A percentile compares a stretch with the other conserved stretches of the same genome.
phyloP scores from a whole-genome alignment of 2,888 invertebrate species.

The Acholoe squamosa region DNA sequence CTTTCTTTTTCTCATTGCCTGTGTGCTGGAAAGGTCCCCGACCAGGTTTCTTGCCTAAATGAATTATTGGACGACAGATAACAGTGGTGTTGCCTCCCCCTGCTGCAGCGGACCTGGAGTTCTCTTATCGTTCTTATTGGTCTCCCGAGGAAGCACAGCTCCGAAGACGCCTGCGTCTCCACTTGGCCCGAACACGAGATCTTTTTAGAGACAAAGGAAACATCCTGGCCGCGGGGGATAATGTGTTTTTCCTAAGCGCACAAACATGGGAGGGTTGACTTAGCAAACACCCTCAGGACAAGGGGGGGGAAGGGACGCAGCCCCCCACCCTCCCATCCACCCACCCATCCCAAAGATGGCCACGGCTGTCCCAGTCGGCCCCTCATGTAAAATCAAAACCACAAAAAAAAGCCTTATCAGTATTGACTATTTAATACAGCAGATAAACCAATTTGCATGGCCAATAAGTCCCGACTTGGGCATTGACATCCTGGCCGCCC shows the following conservation, averaged over 20 bases:
- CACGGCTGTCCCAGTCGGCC: not conserved
- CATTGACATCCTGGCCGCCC: slow-evolving; percentile 28
- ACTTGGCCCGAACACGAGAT: slow-evolving; percentile 51
- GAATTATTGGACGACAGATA: slow-evolving; percentile 22
- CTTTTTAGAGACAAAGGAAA: slow-evolving; percentile 56
- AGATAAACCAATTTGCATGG: slow-evolving; percentile 53
- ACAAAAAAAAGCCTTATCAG: slow-evolving; percentile 42
- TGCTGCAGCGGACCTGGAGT: not conserved
- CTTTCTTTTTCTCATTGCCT: too few species aligned
- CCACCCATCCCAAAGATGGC: not conserved
- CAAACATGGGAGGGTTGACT: slow-evolving; percentile 55
- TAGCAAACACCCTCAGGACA: slow-evolving; percentile 28
- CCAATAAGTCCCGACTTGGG: slow-evolving; percentile 39
- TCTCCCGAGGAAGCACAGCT: slow-evolving; percentile 32
- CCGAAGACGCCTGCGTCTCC: not conserved
- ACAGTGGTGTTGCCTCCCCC: not conserved
- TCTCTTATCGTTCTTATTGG: slow-evolving; percentile 47
- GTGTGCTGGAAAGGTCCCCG: not conserved
- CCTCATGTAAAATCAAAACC: slow-evolving; percentile 34
- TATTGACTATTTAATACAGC: slow-evolving; percentile 53
- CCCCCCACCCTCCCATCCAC: not conserved
- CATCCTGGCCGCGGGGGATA: slow-evolving; percentile 16
- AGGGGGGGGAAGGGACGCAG: not conserved
- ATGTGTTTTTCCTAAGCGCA: slow-evolving; percentile 52
- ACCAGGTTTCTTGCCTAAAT: not conserved